Evolutionary conservation across 2,888 invertebrate species (phyloP).

Genomic region (Stenolophus ochropezus): DNA sequence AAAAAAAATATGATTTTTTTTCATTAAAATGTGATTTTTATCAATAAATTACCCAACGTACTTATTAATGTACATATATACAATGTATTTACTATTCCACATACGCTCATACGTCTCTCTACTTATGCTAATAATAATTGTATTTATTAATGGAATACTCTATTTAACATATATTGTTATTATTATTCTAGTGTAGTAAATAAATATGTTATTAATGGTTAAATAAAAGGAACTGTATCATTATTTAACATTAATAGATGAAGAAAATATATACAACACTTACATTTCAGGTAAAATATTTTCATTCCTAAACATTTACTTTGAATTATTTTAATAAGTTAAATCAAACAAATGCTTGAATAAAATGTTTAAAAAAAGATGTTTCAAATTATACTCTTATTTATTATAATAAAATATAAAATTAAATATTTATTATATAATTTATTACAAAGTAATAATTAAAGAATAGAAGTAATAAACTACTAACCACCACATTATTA

Average conservation of each 20-base stretch:
- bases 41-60: conserved; percentile 78
- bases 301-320: neutral
- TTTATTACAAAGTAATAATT: conserved; percentile 1
- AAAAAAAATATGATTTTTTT: neutral
- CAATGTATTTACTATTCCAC: neutral
- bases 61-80: neutral
- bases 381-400: neutral
- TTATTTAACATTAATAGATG: neutral
- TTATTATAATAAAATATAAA: neutral
- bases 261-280: neutral
- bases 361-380: neutral
- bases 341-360: too few relatives aligned
- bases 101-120: neutral
- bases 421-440: conserved; percentile 15
- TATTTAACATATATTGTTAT: neutral
- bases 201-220: neutral
- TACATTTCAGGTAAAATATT: neutral
- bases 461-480: neutral
- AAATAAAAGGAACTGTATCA: neutral
- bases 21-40: neutral
- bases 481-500: conserved; percentile 22
- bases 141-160: neutral
- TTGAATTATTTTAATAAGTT: too few relatives aligned
- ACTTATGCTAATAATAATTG: neutral
- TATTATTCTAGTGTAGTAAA: neutral